phyloP scores from a whole-genome alignment of 2,797 vertebrate genomes.

The Sitta carolinensis region DNA sequence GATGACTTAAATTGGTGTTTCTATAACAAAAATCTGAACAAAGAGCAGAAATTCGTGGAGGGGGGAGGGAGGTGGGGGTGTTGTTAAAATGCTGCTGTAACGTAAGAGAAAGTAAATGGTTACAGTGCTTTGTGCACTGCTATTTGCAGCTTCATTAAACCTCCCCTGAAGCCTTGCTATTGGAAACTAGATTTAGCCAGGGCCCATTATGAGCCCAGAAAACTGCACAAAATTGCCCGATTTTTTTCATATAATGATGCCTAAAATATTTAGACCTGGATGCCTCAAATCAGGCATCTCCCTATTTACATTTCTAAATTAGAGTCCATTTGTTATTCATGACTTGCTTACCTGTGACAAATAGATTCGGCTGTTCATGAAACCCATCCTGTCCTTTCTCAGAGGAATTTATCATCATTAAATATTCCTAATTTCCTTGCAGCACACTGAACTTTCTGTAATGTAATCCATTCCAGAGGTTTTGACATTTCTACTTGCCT shows the following conservation, averaged over 20 bases:
- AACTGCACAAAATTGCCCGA: neutral
- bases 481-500: neutral
- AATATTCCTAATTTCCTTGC: neutral
- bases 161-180: neutral
- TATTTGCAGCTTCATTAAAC: conserved; percentile 44
- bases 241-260: neutral
- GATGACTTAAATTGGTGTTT: neutral
- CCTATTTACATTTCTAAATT: conserved; percentile 28
- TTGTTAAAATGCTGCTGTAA: neutral
- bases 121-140: neutral
- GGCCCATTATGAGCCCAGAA: conserved; percentile 5
- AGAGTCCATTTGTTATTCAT: neutral
- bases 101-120: neutral
- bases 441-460: neutral
- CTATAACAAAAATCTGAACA: neutral
- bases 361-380: neutral
- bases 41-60: neutral
- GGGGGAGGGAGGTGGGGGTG: fast-evolving
- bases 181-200: conserved; percentile 12
- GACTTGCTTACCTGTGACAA: neutral
- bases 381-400: neutral
- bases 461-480: neutral
- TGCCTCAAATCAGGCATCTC: neutral
- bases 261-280: neutral
- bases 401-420: neutral